phyloP scores from a whole-genome alignment of 2,888 invertebrate genomes.

The Archaeoteleia sp. region DNA sequence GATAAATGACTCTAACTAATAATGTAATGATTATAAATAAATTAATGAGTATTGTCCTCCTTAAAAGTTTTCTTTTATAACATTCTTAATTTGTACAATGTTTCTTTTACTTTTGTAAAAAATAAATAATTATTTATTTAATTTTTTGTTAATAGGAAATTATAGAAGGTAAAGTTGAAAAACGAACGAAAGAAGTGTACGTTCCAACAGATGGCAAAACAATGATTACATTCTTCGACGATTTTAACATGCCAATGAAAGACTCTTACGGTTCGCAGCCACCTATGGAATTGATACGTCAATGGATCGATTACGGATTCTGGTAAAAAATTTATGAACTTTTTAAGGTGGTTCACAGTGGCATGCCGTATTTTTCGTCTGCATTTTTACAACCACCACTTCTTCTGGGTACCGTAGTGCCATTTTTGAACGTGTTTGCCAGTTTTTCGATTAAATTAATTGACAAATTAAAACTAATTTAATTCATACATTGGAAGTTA shows the following conservation, averaged over 20 bases:
- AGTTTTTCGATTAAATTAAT: too few species aligned
- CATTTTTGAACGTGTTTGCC: too few species aligned
- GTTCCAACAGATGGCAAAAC: constrained; percentile 88
- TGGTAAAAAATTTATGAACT: constrained; percentile 76
- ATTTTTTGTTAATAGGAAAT: constrained; percentile 79
- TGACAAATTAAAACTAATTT: too few species aligned
- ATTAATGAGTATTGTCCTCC: too few species aligned
- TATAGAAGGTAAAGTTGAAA: constrained; percentile 90
- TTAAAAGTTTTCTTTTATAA: too few species aligned
- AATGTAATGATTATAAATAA: too few species aligned
- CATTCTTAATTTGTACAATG: too few species aligned
- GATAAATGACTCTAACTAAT: too few species aligned
- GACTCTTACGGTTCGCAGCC: constrained; percentile 93
- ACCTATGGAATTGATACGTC: constrained; percentile 87
- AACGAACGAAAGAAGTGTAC: constrained; percentile 89
- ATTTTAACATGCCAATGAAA: constrained; percentile 94
- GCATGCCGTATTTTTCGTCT: neutral
- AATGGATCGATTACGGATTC: constrained; percentile 92
- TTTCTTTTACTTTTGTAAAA: too few species aligned
- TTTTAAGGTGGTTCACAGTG: neutral
- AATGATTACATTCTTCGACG: constrained; percentile 92
- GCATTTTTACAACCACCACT: too few species aligned
- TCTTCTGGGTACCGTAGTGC: too few species aligned
- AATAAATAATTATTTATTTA: neutral
- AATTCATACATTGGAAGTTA: too few species aligned